Base-by-base conservation (phyloP, 2,113 vertebrate genomes). In the Anser brachyrhynchus region DNA sequence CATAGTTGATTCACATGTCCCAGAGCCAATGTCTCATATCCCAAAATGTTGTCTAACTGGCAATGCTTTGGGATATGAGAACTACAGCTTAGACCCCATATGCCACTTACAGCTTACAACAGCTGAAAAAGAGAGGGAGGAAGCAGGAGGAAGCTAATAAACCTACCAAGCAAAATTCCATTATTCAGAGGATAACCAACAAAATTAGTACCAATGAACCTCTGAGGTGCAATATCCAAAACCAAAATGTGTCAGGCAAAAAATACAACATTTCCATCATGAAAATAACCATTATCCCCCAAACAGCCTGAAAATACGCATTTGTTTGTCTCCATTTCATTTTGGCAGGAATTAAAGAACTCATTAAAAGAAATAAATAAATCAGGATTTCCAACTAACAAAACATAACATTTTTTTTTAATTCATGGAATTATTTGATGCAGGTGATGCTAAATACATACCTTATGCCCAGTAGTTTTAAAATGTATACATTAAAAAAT, bases 331-430 rank as follows among this genome's bases (percentile, higher is more conserved):
- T 80, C 13, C 3, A 19, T 28, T 78, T 75, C 16, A 58, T 55
- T 57, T 62, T 65, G 5, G 11, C 39, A 75, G 13, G 14, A 26
- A 59, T 28, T 6, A 51, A 5, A 22, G 9, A 49, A 6, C 3
- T 6, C 10, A 13, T 46, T 10, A 7, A 29, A 57, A 77, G n/a
- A 23, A 37, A 39, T 29, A 21, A 58, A 11, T 29, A 41, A 39
- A 9, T 11, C 4, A 41, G 17, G 1, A 64, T 55, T 64, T 75
- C 5, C 17, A 92, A 71, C 35, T 25, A 61, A 61, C 44, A 64
- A 43, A 0, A 0, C 0, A 75, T 3, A 72, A 41, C 1, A 9
- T 6, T 65, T 1, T 16, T 16, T 77, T 73, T 77, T 28, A 78
- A 62, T 31, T 71, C 12, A 28, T 4, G n/a, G 15, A 17, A 77